Conservation (phyloP, 2,113 vertebrate genomes). For the Triplophysa rosa region DNA sequence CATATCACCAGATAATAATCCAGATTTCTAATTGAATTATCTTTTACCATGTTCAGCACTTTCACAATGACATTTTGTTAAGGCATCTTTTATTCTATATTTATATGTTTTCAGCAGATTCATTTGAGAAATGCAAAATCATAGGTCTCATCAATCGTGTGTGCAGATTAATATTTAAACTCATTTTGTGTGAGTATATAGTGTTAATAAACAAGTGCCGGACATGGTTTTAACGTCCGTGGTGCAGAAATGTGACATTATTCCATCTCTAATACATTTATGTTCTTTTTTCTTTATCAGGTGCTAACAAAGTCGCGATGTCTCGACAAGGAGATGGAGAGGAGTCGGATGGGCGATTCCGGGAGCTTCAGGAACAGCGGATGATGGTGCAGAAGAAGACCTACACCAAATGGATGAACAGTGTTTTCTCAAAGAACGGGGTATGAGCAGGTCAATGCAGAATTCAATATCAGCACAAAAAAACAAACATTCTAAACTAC, state of each 20-base stretch:
- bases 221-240: too few relatives aligned
- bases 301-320: conserved; percentile 62
- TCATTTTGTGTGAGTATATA: conserved; percentile 6
- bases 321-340: conserved; percentile 42
- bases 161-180: conserved; percentile 47
- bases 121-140: not conserved
- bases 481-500: not conserved
- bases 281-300: not conserved
- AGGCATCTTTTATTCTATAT: not conserved
- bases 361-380: conserved; percentile 85
- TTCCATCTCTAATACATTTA: not conserved
- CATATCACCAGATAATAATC: not conserved
- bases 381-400: conserved; percentile 89
- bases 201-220: conserved; percentile 7
- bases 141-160: conserved; percentile 2
- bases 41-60: not conserved
- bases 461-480: not conserved
- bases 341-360: conserved; percentile 78
- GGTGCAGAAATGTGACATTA: not conserved
- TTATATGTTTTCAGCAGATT: not conserved
- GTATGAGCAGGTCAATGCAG: conserved; percentile 66
- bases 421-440: conserved; percentile 76
- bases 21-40: not conserved
- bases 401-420: conserved; percentile 94
- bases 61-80: not conserved